Evolutionary conservation across 2,797 vertebrate species (phyloP), one percentile per base, ranked within the genome.

Genomic region (Myotis myotis): DNA sequence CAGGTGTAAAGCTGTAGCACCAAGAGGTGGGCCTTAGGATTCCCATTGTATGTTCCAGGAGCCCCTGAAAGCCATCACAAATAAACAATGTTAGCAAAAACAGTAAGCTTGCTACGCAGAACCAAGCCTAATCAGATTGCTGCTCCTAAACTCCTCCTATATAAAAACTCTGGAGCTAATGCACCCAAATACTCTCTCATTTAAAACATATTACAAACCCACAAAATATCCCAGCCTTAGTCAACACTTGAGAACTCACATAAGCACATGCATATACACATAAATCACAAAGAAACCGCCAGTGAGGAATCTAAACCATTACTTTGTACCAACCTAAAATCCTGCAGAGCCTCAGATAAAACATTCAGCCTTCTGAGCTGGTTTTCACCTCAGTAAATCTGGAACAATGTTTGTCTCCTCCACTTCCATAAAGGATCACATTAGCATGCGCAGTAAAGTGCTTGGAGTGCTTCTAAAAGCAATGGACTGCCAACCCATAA

Each of bases 121-220:
- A 51, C 70, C 12, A 53, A 62, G 41, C 33, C 71, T 86, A 36
- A 83, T 28, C 60, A 84, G n/a, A 68, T 0, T 78, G 55, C 25
- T 78, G 38, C 7, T 72, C 38, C 62, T 71, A 76, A 74, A 23
- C 9, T 33, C 36, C 44, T 71, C 70, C 38, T 36, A 53, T 9
- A 89, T 28, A 72, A 88, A 83, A 92, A 72, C 6, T 62, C 83
- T n/a, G 23, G 25, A 78, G 30, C 22, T 89, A 33, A 75, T 19
- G 17, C 15, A 36, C 41, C 85, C 47, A 89, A 80, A 53, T 85
- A 57, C 16, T 83, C 57, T 68, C 79, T 74, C 68, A 66, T 62
- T 93, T 83, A 87, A 80, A 95, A 93, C 76, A 71, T 44, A 87
- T 55, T 51, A 53, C 66, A 84, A 92, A 86, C n/a, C 41, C 72